phyloP scores from a whole-genome alignment of 2,888 invertebrate species.

The Parnassius smintheus region DNA sequence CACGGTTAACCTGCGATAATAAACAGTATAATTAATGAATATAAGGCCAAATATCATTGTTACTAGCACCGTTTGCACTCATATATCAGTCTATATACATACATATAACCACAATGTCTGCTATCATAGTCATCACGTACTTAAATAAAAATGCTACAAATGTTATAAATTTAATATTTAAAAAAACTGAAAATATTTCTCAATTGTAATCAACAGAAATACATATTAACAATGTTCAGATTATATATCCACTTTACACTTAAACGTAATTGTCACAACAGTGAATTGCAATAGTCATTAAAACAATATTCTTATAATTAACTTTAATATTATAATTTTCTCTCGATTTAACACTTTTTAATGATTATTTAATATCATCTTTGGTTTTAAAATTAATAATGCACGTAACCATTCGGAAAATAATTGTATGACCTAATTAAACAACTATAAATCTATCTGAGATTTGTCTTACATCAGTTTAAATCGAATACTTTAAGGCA shows the following conservation, averaged over 20 bases:
- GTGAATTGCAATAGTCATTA: conserved; percentile 17
- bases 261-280: conserved; percentile 17
- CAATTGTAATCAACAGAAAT: neutral
- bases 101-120: conserved; percentile 11
- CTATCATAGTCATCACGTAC: neutral
- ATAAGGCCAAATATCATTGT: conserved; percentile 9
- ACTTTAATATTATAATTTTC: neutral
- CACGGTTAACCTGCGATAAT: conserved; percentile 14
- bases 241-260: neutral
- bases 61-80: conserved; percentile 13
- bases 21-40: neutral
- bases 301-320: conserved; percentile 5
- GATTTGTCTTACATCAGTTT: no score
- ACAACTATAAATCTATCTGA: no score
- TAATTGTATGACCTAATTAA: no score
- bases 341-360: conserved; percentile 30
- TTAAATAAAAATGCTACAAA: neutral
- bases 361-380: conserved; percentile 69
- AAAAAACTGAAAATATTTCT: conserved; percentile 7
- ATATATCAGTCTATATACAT: conserved; percentile 11
- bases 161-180: conserved; percentile 7
- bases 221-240: neutral
- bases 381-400: conserved; percentile 62
- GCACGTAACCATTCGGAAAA: conserved; percentile 33
- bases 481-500: no score